These are phyloP conservation scores for Aythya baeri DNA, from an alignment of 2,113 vertebrate genomes.

Conservation along the genomic window DNA sequence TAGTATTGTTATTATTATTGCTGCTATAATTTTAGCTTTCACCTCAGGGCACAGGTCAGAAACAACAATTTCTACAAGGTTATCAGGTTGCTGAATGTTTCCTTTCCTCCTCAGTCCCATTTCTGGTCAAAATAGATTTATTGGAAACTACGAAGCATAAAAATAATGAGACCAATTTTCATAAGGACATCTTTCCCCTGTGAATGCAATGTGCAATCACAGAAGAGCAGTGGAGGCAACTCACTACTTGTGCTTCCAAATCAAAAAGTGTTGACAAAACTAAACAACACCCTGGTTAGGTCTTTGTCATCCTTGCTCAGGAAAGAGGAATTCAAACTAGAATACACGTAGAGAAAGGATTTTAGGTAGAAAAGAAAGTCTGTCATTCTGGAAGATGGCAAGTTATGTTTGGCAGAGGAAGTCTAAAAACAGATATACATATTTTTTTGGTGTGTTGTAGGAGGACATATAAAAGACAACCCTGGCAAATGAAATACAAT, in stretches of 20 bases:
- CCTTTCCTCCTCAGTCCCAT: background rate
- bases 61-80: background rate
- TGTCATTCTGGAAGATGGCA: background rate
- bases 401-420: background rate
- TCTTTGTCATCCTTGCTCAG: background rate
- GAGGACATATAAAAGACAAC: background rate
- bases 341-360: background rate
- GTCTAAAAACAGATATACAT: background rate
- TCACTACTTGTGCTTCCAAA: background rate
- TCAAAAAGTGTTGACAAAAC: background rate
- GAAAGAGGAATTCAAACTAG: background rate
- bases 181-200: background rate
- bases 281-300: background rate
- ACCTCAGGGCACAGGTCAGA: background rate
- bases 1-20: background rate
- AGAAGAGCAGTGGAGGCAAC: background rate
- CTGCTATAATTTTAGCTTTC: background rate
- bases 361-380: background rate
- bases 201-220: background rate
- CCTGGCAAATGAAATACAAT: background rate
- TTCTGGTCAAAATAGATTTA: constrained; percentile 16
- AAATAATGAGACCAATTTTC: background rate
- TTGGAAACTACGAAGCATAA: background rate
- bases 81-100: background rate
- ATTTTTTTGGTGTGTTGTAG: background rate